Evolutionary conservation across 2,113 vertebrate genomes (phyloP).

Genomic region (Pachyramphus minor): DNA sequence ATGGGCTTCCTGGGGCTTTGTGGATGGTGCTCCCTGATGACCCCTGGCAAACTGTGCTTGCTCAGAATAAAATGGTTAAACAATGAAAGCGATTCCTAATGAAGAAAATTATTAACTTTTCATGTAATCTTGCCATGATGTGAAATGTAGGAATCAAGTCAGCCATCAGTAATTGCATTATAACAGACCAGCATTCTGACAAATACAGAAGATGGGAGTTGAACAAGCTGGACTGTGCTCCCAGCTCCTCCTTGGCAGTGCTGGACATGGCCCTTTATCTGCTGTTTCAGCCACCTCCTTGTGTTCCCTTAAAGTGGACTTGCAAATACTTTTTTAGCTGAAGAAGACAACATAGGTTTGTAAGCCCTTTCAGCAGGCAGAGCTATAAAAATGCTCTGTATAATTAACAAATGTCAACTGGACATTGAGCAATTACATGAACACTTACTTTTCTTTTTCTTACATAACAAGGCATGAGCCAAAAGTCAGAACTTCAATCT

Average conservation of each 20-base stretch:
- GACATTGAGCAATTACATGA: background rate
- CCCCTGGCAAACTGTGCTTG: background rate
- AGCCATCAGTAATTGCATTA: rapidly evolving
- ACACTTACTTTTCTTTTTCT: background rate
- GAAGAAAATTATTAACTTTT: background rate
- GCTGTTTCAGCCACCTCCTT: background rate
- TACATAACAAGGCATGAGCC: background rate
- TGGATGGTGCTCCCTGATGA: background rate
- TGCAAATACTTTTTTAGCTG: background rate
- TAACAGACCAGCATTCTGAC: background rate
- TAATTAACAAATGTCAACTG: background rate
- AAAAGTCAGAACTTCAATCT: background rate
- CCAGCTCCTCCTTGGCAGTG: background rate
- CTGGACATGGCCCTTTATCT: background rate
- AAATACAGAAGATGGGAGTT: background rate
- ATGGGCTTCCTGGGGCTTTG: background rate
- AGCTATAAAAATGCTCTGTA: background rate
- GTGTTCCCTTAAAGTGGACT: background rate
- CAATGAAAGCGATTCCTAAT: background rate
- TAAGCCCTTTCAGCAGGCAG: background rate
- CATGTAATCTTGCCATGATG: background rate
- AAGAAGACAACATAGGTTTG: background rate
- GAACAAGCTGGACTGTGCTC: background rate
- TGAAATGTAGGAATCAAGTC: background rate
- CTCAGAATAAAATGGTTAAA: background rate